Evolutionary conservation across 2,797 vertebrate genomes (phyloP), one percentile per base, ranked within the genome.

Genomic region (Propithecus deckenii): DNA sequence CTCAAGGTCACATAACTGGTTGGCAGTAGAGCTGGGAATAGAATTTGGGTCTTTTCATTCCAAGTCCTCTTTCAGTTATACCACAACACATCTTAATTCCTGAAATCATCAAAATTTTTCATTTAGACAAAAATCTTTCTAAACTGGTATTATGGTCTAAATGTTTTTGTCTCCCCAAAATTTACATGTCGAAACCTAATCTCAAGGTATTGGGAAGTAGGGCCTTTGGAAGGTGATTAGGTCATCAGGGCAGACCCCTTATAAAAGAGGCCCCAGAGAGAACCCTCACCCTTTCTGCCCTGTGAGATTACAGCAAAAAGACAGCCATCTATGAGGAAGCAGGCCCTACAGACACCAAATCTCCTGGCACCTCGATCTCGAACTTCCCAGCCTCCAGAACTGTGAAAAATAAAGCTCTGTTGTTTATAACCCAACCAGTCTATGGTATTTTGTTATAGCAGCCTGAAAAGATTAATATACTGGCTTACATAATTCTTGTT

Each of bases 401-500:
- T 28, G 50, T 55, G 22, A 38, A 48, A 35, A 79, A 50, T 55
- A 38, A 25, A 79, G 48, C 32, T 55, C 50, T 79, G 13, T 55
- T 55, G 50, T 79, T 35, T 55, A 55, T 55, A 25, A 79, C 6
- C n/a, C 13, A n/a, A 46, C 22, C 22, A 35, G 50, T 25, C 50
- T 55, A 55, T 4, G 76, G 76, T 10, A 35, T 79, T 55, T 79
- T 55, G n/a, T 23, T 55, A 55, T 3, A 79, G 50, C 76, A 79
- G n/a, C 63, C 23, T 79, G 50, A 79, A 52, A 35, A n/a, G 65
- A 81, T 57, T 61, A 63, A 52, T 23, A 61, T 22, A 52, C 28
- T 41, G 43, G 59, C 75, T 75, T 85, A 88, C 32, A 71, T 35
- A 96, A 86, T 88, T 90, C n/a, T 28, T 71, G 75, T 61, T 86